Conservation (phyloP, 2,113 vertebrate genomes). For the Sula dactylatra region DNA sequence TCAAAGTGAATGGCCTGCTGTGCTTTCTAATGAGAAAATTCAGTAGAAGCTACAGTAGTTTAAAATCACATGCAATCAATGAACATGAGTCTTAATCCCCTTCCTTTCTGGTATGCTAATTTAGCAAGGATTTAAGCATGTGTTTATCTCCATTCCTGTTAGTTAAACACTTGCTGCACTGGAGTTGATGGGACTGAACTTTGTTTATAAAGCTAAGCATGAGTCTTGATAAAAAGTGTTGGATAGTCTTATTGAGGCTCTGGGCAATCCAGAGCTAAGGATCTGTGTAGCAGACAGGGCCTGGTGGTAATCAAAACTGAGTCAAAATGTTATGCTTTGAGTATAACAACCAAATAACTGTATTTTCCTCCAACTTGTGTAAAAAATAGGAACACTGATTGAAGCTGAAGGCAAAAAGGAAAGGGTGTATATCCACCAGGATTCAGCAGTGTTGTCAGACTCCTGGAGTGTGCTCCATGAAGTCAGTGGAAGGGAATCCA, state of each 20-base stretch:
- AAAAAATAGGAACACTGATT: neutral
- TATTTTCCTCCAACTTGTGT: neutral
- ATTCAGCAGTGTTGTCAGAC: neutral
- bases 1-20: neutral
- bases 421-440: neutral
- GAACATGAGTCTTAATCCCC: neutral
- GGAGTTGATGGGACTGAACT: neutral
- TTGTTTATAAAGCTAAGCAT: neutral
- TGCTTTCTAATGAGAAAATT: neutral
- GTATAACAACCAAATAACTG: neutral
- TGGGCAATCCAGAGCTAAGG: neutral
- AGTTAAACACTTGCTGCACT: neutral
- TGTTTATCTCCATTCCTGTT: neutral
- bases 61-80: neutral
- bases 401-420: neutral
- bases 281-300: neutral
- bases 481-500: neutral
- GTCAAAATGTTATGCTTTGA: neutral
- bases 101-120: neutral
- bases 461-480: neutral
- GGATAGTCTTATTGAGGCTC: neutral
- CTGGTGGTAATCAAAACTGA: neutral
- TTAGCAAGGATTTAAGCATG: conserved; percentile 1
- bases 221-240: neutral
- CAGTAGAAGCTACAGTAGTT: neutral